Percentiles rank a stretch among this genome's conserved stretches.
Evolutionary conservation across 2,888 invertebrate species (phyloP).

Genomic region (Cetonia aurata): DNA sequence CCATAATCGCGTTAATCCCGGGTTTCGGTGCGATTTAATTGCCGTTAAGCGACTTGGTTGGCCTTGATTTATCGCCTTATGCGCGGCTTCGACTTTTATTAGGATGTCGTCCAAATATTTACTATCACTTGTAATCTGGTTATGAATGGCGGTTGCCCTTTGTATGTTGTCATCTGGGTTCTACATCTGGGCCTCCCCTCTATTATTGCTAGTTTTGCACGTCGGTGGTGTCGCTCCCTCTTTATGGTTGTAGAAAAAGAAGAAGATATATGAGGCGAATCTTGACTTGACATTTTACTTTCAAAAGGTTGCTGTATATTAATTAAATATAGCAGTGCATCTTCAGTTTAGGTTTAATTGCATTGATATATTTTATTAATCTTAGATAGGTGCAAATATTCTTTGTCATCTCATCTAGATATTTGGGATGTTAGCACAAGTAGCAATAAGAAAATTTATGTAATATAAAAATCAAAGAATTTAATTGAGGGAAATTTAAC

Average conservation of each 20-base stretch:
- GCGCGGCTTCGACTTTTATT: constrained; percentile 56
- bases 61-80: constrained; percentile 54
- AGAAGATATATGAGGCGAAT: constrained; percentile 45
- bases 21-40: constrained; percentile 56
- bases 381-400: too few relatives aligned
- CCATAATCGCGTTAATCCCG: constrained; percentile 58
- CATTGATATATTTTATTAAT: too few relatives aligned
- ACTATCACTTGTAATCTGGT: constrained; percentile 55
- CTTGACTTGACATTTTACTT: constrained; percentile 39
- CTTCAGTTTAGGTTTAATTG: too few relatives aligned
- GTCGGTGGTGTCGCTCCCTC: constrained; percentile 3
- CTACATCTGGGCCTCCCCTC: constrained; percentile 41
- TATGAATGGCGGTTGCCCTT: constrained; percentile 53
- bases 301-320: not conserved
- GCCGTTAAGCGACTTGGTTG: constrained; percentile 57
- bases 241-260: constrained; percentile 2
- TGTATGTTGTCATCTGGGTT: constrained; percentile 52
- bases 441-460: too few relatives aligned
- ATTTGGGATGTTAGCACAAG: too few relatives aligned
- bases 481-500: too few relatives aligned
- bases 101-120: constrained; percentile 56
- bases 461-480: too few relatives aligned
- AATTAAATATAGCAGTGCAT: not conserved
- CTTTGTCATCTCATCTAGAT: too few relatives aligned
- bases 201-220: constrained; percentile 30